Conservation (phyloP, 2,888 invertebrate genomes). For the Acrobasis consociella region DNA sequence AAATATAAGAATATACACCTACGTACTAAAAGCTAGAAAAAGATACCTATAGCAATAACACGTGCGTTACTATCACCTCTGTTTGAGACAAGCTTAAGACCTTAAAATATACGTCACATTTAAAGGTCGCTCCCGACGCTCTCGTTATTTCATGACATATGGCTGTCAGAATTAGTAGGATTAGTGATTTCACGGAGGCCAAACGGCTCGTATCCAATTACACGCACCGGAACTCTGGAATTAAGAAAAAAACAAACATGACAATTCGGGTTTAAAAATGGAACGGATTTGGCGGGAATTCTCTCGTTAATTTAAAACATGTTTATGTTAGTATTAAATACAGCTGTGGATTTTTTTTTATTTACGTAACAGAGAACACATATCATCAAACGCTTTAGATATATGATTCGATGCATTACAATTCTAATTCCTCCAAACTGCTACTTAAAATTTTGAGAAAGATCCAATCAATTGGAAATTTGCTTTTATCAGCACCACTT, state of each 20-base stretch:
- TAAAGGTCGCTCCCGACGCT: slow-evolving; percentile 45
- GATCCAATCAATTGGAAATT: too few species aligned
- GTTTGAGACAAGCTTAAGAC: slow-evolving; percentile 25
- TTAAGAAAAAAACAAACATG: slow-evolving; percentile 68
- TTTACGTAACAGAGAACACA: too few species aligned
- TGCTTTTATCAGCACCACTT: too few species aligned
- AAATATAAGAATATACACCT: too few species aligned
- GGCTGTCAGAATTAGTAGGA: slow-evolving; percentile 82
- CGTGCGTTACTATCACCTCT: too few species aligned
- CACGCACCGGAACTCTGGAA: slow-evolving; percentile 66
- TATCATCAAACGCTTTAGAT: too few species aligned
- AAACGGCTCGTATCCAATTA: slow-evolving; percentile 76
- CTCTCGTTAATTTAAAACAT: slow-evolving; percentile 54
- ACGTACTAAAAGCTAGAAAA: too few species aligned
- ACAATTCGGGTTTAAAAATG: slow-evolving; percentile 62
- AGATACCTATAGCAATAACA: too few species aligned
- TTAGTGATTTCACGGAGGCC: slow-evolving; percentile 80
- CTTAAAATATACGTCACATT: slow-evolving; percentile 35
- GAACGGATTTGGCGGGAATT: slow-evolving; percentile 54
- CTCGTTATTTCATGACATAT: slow-evolving; percentile 79
- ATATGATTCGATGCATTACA: too few species aligned
- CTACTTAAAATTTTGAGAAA: too few species aligned
- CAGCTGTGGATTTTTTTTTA: slow-evolving; percentile 37
- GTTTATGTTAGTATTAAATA: slow-evolving; percentile 50
- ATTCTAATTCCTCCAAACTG: too few species aligned